Evolutionary conservation across 2,888 invertebrate species (phyloP), one percentile per base, ranked within the genome.

Genomic region (Apantesis nais): DNA sequence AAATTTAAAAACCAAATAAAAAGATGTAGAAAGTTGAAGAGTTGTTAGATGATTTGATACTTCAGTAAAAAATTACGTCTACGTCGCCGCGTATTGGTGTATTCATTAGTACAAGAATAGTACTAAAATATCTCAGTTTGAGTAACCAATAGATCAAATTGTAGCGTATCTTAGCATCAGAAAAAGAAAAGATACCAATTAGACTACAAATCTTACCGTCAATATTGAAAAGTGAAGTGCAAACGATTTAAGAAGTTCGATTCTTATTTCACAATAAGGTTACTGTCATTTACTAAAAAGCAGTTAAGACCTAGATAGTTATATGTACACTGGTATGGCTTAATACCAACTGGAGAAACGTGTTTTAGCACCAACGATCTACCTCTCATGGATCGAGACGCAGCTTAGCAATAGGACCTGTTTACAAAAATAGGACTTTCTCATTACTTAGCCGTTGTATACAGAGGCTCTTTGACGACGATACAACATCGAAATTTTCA

Each of bases 251-350:
- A 48, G 55, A 41, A 41, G 55, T 70, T 44, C 55, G 41, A 66
- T 58, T 67, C 52, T 44, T 64, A 39, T 62, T 67, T 64, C 55
- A 44, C 25, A 41, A 66, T 19, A 34, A 70, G 61, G 41, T 52
- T 39, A 29, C 58, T 67, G 63, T 29, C 11, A 34, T 58, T 55
- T 48, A 29, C 14, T 37, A 14, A 58, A 9, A 58, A 71, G 60
- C n/a, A 29, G 29, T 29, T 55, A 58, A 60, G 63, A 70, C 48
- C 58, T 67, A 60, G 71, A 63, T 71, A 58, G 62, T 63, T 58
- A 29, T 58, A 55, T 68, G 41, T 55, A 66, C 55, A 66, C 70
- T 61, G 62, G 66, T 70, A 70, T 70, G 48, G 48, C 48, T 65
- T 52, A 66, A 66, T 62, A 41, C 22, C 8, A 52, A 52, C 61